phyloP scores from a whole-genome alignment of 2,797 vertebrate species.

The Halcyon smyrnensis region DNA sequence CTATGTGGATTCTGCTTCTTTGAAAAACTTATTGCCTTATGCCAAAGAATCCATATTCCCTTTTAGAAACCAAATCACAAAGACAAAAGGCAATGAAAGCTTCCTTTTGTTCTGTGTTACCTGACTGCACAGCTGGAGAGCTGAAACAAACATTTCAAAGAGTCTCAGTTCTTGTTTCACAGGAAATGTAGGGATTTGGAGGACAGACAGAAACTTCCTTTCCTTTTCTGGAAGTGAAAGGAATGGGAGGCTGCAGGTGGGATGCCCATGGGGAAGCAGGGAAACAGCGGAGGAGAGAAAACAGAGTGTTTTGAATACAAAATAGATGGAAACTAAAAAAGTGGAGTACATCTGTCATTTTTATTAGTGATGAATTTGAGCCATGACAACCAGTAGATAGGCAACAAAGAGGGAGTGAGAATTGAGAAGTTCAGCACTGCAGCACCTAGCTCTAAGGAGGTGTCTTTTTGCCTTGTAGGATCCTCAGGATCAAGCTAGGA shows the following conservation, averaged over 20 bases:
- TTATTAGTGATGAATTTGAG: background rate
- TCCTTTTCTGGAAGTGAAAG: conserved; percentile 25
- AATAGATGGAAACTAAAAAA: background rate
- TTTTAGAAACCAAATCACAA: conserved; percentile 22
- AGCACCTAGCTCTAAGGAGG: background rate
- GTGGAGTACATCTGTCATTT: background rate
- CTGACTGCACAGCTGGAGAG: conserved; percentile 26
- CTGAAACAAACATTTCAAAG: conserved; percentile 43
- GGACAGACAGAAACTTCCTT: conserved; percentile 1
- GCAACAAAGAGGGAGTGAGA: background rate
- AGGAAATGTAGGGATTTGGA: background rate
- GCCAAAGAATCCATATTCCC: background rate
- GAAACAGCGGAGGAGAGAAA: background rate
- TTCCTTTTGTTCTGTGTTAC: conserved; percentile 30
- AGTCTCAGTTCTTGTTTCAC: background rate
- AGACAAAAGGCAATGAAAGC: conserved; percentile 22
- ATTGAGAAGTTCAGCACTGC: background rate
- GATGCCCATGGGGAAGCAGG: background rate
- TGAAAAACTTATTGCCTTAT: conserved; percentile 7
- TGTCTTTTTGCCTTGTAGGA: background rate
- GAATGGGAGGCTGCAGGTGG: conserved; percentile 11
- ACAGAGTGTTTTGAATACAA: background rate
- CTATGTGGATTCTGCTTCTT: background rate
- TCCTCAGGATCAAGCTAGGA: background rate
- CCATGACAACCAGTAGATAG: background rate